Percentiles rank a stretch among this genome's conserved stretches.
These are phyloP conservation scores for Zelleria hepariella DNA, from an alignment of 2,888 invertebrate genomes.

Conservation along the genomic window DNA sequence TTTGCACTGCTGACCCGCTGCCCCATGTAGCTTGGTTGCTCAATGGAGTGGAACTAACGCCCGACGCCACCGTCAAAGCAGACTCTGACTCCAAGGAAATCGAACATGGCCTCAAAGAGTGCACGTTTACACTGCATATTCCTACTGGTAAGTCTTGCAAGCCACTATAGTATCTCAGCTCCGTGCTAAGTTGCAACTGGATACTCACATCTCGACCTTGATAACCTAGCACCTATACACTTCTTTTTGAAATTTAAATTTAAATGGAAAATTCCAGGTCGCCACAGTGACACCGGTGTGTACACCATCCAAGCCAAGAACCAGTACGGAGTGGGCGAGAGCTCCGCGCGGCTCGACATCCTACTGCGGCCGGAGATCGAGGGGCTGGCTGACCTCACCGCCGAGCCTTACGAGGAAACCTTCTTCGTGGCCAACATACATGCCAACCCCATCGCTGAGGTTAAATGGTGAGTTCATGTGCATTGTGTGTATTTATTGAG, in stretches of 20 bases:
- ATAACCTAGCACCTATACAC: too few species aligned
- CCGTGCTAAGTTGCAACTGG: too few species aligned
- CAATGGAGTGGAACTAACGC: constrained; percentile 77
- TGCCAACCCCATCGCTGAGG: constrained; percentile 91
- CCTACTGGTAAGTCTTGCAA: constrained; percentile 76
- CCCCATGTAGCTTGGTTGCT: constrained; percentile 90
- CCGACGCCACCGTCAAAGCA: constrained; percentile 76
- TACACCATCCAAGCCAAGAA: constrained; percentile 87
- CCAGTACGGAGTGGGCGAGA: constrained; percentile 82
- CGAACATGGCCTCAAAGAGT: constrained; percentile 84
- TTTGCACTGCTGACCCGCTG: constrained; percentile 89
- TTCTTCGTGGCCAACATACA: constrained; percentile 85
- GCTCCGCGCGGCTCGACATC: constrained; percentile 83
- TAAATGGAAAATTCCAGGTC: too few species aligned
- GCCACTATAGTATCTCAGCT: too few species aligned
- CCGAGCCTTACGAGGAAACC: constrained; percentile 83
- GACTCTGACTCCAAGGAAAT: constrained; percentile 76
- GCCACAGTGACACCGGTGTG: constrained; percentile 83
- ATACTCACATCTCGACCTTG: too few species aligned
- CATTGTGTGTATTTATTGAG: too few species aligned
- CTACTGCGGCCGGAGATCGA: constrained; percentile 84
- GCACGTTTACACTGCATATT: constrained; percentile 83
- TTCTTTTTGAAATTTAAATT: too few species aligned
- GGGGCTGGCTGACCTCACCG: constrained; percentile 79
- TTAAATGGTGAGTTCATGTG: constrained; percentile 86